Evolutionary conservation across 1,140 invertebrate species (phyloP).

Genomic region (Piezodorus guildinii): DNA sequence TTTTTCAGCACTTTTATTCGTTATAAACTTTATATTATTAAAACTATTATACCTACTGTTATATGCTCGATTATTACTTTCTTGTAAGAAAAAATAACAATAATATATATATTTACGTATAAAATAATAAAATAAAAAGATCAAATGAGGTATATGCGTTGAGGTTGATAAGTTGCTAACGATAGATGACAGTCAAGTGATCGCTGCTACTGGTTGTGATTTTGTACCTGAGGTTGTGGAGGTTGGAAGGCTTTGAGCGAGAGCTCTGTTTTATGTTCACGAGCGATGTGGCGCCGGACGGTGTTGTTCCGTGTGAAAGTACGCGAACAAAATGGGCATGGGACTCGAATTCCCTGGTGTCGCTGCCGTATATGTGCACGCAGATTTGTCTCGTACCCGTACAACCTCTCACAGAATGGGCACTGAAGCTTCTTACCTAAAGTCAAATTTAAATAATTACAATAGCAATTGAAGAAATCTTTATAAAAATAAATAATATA

Average conservation of each 20-base stretch:
- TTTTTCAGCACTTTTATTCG: no score
- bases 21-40: not conserved
- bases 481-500: no score
- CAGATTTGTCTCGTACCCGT: constrained; percentile 84
- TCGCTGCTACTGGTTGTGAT: constrained; percentile 30
- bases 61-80: constrained; percentile 9
- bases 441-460: constrained; percentile 21
- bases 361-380: constrained; percentile 78
- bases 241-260: constrained; percentile 53
- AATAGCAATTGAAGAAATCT: no score
- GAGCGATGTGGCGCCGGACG: constrained; percentile 71
- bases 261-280: constrained; percentile 69
- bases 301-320: constrained; percentile 90
- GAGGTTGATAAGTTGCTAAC: constrained; percentile 17
- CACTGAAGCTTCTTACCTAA: constrained; percentile 82
- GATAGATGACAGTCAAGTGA: not conserved
- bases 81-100: constrained; percentile 14
- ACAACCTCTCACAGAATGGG: constrained; percentile 81
- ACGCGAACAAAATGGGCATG: constrained; percentile 73
- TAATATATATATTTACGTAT: constrained; percentile 16
- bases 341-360: constrained; percentile 78
- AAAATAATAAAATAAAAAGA: constrained; percentile 27
- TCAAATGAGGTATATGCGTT: constrained; percentile 29
- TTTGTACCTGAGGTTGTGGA: constrained; percentile 27
- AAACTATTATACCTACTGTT: constrained; percentile 12